Base-by-base conservation (phyloP, 2,797 vertebrate genomes). In the Hozukius guyotensis region DNA sequence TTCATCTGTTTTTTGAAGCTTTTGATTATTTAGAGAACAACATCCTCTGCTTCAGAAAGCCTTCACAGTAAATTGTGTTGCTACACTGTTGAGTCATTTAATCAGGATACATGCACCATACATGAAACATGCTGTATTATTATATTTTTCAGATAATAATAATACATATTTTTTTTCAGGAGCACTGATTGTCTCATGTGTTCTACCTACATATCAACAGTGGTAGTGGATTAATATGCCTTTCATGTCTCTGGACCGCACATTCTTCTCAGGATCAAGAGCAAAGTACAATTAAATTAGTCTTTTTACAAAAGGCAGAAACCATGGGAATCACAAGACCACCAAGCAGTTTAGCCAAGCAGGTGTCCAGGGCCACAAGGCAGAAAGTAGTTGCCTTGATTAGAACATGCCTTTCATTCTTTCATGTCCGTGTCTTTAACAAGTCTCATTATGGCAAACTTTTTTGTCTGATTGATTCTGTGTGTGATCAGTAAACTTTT, bases 241-340 rank as follows among this genome's bases (percentile, higher is more conserved):
- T 96, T 95, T 96, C 93, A 95, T 95, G 91, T 93, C 89, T 42
- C 55, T 89, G 83, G 87, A 85, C 78, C 80, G 76, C 91, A 89
- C 96, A 96, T 96, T 96, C 94, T 89, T 94, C 77, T 75, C 69
- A 90, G 95, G 95, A 96, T 96, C 95, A 96, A 92, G 90, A 68
- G 81, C 78, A 90, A 94, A 95, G 94, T 92, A 82, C 93, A 94
- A 92, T 94, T 95, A 95, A 95, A 95, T 94, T 86, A 89, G 89
- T 93, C 82, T 87, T 90, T 90, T 91, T 93, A 94, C 90, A 93
- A 94, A 94, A 95, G 87, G 84, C 86, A 93, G 86, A 91, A 91
- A 90, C 72, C 78, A 81, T 85, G 81, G 72, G 90, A 90, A 93
- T 96, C 94, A 95, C 92, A 93, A 95, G 95, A 95, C 94, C 88